Evolutionary conservation across 1,140 invertebrate genomes (phyloP).

Genomic region (Aphidius ervi): DNA sequence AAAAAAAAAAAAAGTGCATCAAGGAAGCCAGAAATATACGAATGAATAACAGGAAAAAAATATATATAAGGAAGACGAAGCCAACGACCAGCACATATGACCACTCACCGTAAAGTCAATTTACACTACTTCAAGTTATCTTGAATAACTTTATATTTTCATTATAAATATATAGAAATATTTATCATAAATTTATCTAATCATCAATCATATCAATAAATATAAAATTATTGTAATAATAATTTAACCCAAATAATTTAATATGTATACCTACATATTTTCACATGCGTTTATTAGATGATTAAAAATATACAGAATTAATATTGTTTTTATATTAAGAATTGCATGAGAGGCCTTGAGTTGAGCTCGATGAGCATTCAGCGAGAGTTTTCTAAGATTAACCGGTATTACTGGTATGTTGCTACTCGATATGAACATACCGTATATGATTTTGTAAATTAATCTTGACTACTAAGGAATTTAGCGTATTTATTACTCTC

Average conservation of each 20-base stretch:
- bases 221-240: too few relatives aligned
- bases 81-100: constrained; percentile 38
- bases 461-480: constrained; percentile 28
- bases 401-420: constrained; percentile 31
- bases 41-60: constrained; percentile 16
- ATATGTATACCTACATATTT: too few relatives aligned
- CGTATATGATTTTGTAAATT: constrained; percentile 30
- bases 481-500: constrained; percentile 11
- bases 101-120: constrained; percentile 45
- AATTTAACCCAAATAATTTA: too few relatives aligned
- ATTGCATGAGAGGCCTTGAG: constrained; percentile 12
- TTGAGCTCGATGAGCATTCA: constrained; percentile 15
- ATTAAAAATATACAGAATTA: too few relatives aligned
- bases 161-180: too few relatives aligned
- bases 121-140: constrained; percentile 39
- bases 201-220: background rate
- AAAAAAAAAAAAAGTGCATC: background rate
- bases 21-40: constrained; percentile 13
- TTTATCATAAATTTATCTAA: background rate
- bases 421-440: constrained; percentile 24
- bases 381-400: constrained; percentile 38
- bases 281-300: too few relatives aligned
- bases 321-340: background rate
- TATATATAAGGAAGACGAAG: constrained; percentile 8
- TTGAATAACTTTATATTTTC: constrained; percentile 25